A percentile compares a stretch with the other conserved stretches of the same genome.
These are phyloP conservation scores for Argyra leucocephala DNA, from an alignment of 2,888 invertebrate genomes.

Conservation along the genomic window DNA sequence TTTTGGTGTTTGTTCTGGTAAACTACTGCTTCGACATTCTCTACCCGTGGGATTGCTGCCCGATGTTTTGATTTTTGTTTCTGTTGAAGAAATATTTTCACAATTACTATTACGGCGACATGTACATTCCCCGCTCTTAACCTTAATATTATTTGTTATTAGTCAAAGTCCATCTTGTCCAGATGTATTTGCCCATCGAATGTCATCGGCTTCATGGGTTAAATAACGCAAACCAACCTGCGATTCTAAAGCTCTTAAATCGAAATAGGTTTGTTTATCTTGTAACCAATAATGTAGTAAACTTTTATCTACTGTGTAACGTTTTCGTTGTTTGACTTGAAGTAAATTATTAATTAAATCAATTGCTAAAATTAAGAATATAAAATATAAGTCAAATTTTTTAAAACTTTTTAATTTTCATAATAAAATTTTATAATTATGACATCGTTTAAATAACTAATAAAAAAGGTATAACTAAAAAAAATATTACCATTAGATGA, in stretches of 20 bases:
- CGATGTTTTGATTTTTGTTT: neutral
- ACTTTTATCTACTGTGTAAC: constrained; percentile 93
- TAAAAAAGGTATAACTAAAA: too few relatives aligned
- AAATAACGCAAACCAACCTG: constrained; percentile 71
- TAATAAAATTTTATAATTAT: too few relatives aligned
- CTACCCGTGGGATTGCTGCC: constrained; percentile 21
- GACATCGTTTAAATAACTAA: too few relatives aligned
- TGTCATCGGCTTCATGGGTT: constrained; percentile 87
- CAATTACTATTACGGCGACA: constrained; percentile 12
- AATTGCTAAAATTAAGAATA: constrained; percentile 63
- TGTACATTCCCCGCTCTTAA: constrained; percentile 31
- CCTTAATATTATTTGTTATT: constrained; percentile 37
- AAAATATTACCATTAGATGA: constrained; percentile 74
- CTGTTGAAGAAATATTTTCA: neutral
- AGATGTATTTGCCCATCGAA: constrained; percentile 59
- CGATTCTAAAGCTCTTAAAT: constrained; percentile 77
- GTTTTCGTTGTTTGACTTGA: constrained; percentile 91
- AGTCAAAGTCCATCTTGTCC: constrained; percentile 41
- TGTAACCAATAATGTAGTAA: constrained; percentile 92
- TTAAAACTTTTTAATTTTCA: too few relatives aligned
- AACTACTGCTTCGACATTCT: constrained; percentile 33
- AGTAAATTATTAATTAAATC: constrained; percentile 95
- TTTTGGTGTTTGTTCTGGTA: constrained; percentile 36
- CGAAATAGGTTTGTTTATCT: constrained; percentile 91
- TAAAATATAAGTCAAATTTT: too few relatives aligned